phyloP scores from a whole-genome alignment of 2,113 vertebrate genomes.

The Otis tarda region DNA sequence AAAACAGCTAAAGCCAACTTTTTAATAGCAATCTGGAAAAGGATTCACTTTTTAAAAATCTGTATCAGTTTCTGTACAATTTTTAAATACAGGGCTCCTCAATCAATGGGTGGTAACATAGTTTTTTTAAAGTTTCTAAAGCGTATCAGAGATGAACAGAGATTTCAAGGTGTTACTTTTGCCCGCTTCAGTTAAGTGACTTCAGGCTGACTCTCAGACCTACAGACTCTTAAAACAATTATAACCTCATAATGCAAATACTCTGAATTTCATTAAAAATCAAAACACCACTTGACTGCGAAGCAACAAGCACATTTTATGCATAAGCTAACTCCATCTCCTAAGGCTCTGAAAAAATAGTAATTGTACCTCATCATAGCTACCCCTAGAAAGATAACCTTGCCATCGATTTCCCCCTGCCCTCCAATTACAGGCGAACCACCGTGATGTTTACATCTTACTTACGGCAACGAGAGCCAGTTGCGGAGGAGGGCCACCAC shows the following conservation, averaged over 20 bases:
- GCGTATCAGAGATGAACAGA: background rate
- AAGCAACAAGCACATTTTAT: background rate
- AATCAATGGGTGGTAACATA: background rate
- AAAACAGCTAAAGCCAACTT: background rate
- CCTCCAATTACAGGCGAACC: background rate
- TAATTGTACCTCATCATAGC: background rate
- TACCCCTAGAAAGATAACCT: background rate
- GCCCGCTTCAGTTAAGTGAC: background rate
- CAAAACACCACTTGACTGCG: constrained; percentile 42
- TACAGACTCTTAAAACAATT: background rate
- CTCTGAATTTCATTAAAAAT: constrained; percentile 34
- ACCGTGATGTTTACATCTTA: background rate
- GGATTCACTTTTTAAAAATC: background rate
- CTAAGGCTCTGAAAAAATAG: background rate
- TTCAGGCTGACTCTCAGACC: background rate
- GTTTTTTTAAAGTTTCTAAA: background rate
- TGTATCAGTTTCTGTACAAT: background rate
- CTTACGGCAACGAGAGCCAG: background rate
- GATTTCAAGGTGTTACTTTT: background rate
- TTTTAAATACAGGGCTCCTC: background rate
- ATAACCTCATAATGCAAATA: constrained; percentile 6
- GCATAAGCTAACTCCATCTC: constrained; percentile 4
- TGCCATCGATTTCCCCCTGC: background rate
- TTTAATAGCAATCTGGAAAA: background rate
- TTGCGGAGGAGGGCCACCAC: background rate